phyloP scores from a whole-genome alignment of 2,888 invertebrate species.

The Epinotia bilunana region DNA sequence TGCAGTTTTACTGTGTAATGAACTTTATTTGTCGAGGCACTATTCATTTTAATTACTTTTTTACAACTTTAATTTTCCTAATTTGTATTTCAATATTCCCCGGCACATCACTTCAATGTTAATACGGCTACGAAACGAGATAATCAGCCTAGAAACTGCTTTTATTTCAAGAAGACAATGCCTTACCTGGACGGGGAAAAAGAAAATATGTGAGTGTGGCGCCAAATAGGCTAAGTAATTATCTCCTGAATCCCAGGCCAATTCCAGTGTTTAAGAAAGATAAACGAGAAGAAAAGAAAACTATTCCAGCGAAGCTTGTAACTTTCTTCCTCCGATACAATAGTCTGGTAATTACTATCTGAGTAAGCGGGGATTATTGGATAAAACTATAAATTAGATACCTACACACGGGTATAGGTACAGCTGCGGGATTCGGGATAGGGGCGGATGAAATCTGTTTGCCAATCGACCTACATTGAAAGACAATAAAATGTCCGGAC shows the following conservation, averaged over 20 bases:
- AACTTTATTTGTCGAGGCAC: no score
- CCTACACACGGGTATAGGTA: constrained; percentile 46
- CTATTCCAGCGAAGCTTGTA: constrained; percentile 74
- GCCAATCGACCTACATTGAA: constrained; percentile 33
- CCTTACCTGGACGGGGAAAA: constrained; percentile 52
- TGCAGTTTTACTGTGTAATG: no score
- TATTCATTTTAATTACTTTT: no score
- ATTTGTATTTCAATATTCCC: no score
- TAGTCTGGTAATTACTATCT: constrained; percentile 65
- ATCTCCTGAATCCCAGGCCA: constrained; percentile 75
- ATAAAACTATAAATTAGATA: constrained; percentile 58
- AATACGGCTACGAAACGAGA: constrained; percentile 6
- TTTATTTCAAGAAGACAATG: constrained; percentile 34
- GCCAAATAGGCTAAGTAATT: constrained; percentile 78
- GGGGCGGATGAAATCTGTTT: constrained; percentile 26
- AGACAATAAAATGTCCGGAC: constrained; percentile 16
- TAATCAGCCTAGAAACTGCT: constrained; percentile 14
- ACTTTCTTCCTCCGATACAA: constrained; percentile 63
- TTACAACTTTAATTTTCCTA: no score
- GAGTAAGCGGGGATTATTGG: constrained; percentile 56
- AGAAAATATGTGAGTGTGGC: constrained; percentile 60
- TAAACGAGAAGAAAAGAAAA: constrained; percentile 79
- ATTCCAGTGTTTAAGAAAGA: constrained; percentile 83
- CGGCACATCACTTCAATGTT: no score
- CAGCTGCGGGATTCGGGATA: background rate